Conservation (phyloP, 2,797 vertebrate genomes). For the Coluber constrictor region DNA sequence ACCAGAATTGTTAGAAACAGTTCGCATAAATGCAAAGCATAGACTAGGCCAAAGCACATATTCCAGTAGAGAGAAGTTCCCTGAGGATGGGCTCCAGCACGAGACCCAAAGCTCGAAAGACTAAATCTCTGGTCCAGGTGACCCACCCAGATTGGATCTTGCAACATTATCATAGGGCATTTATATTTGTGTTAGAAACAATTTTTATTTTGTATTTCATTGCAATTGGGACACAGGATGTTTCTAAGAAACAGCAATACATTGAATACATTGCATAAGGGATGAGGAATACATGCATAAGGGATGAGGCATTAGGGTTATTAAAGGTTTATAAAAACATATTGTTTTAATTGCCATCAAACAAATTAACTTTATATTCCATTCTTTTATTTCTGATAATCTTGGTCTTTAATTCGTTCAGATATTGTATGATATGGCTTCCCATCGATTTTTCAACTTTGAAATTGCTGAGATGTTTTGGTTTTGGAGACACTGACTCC, state of each 20-base stretch:
- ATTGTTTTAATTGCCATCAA: too few species aligned
- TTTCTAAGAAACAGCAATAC: not conserved
- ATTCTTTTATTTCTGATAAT: too few species aligned
- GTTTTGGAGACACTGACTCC: too few species aligned
- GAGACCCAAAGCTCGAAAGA: not conserved
- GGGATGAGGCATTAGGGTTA: not conserved
- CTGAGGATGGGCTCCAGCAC: not conserved
- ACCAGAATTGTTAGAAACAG: not conserved
- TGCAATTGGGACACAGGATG: not conserved
- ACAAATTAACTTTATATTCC: too few species aligned
- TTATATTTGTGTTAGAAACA: not conserved
- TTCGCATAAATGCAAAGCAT: not conserved
- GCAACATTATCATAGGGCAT: not conserved
- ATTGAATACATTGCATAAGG: not conserved
- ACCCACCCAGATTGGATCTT: not conserved
- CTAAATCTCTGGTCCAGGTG: not conserved
- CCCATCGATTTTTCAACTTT: too few species aligned
- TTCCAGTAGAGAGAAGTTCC: not conserved
- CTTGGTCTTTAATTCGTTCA: too few species aligned
- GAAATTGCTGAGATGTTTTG: too few species aligned
- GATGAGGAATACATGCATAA: not conserved
- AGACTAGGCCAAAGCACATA: not conserved
- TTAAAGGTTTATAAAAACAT: too few species aligned
- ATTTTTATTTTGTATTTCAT: not conserved
- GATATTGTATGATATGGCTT: too few species aligned